phyloP scores from a whole-genome alignment of 2,113 vertebrate species.

The Gallinago media region DNA sequence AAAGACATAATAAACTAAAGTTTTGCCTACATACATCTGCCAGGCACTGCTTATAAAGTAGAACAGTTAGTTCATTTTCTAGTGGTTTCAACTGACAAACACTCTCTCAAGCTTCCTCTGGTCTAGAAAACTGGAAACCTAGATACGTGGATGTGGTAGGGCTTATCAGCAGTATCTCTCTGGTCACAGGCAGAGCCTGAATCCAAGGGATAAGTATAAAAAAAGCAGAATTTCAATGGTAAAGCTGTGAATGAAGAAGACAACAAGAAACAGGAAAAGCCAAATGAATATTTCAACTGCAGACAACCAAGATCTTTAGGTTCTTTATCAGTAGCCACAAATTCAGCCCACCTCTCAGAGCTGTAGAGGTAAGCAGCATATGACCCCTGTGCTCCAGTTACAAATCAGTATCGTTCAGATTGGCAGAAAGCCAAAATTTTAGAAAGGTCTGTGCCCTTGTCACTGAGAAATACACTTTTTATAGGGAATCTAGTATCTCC shows the following conservation, averaged over 20 bases:
- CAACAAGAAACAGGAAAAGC: background rate
- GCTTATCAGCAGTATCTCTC: background rate
- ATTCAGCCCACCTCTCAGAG: background rate
- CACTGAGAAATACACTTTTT: background rate
- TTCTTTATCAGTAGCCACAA: background rate
- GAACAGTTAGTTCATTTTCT: background rate
- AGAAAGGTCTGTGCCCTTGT: background rate
- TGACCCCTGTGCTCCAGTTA: background rate
- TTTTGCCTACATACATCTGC: background rate
- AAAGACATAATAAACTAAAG: background rate
- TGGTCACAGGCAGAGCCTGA: background rate
- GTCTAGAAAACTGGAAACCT: background rate
- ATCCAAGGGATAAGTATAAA: background rate
- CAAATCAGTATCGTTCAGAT: background rate
- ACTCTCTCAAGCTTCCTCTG: background rate
- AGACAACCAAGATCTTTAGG: background rate
- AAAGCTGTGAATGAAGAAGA: background rate
- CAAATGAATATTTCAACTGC: background rate
- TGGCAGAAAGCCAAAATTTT: background rate
- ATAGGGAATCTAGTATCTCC: background rate
- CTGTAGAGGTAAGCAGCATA: background rate
- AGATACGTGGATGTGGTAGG: accelerated
- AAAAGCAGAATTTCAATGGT: background rate
- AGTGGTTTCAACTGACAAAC: background rate
- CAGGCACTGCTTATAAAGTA: background rate